Evolutionary conservation across 2,888 invertebrate genomes (phyloP).

Genomic region (Eledone cirrhosa): DNA sequence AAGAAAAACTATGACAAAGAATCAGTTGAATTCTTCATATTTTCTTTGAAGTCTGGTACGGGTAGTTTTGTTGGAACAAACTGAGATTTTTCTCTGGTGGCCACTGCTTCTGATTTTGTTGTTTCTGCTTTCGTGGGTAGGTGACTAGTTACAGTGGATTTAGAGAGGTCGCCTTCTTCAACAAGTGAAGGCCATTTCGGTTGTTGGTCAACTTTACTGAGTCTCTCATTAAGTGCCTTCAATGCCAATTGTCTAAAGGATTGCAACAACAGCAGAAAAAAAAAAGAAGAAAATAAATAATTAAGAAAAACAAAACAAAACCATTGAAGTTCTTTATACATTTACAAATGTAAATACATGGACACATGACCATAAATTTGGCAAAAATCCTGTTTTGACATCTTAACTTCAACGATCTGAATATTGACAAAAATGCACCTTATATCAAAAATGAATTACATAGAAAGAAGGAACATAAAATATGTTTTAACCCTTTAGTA

Average conservation of each 20-base stretch:
- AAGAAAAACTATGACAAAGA: neutral
- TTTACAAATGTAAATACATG: no score
- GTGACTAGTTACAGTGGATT: conserved; percentile 4
- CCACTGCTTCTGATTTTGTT: conserved; percentile 3
- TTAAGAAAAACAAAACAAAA: no score
- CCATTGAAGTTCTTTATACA: no score
- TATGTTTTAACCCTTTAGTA: no score
- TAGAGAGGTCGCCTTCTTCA: conserved; percentile 45
- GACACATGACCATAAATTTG: no score
- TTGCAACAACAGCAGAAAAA: no score
- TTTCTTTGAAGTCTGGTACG: conserved; percentile 40
- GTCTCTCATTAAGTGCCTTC: conserved; percentile 90
- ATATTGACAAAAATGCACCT: no score
- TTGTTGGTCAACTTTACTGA: conserved; percentile 67
- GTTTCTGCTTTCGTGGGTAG: conserved; percentile 26
- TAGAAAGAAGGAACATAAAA: no score
- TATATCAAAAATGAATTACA: no score
- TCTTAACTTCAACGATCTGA: no score
- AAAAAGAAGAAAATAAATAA: no score
- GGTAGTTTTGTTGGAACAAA: conserved; percentile 34
- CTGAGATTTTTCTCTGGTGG: conserved; percentile 29
- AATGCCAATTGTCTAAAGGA: conserved; percentile 88
- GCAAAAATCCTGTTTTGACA: no score
- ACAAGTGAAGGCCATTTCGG: conserved; percentile 62
- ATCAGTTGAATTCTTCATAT: conserved; percentile 30